Evolutionary conservation across 1,140 invertebrate species (phyloP).

Genomic region (Drosophila bifasciata): DNA sequence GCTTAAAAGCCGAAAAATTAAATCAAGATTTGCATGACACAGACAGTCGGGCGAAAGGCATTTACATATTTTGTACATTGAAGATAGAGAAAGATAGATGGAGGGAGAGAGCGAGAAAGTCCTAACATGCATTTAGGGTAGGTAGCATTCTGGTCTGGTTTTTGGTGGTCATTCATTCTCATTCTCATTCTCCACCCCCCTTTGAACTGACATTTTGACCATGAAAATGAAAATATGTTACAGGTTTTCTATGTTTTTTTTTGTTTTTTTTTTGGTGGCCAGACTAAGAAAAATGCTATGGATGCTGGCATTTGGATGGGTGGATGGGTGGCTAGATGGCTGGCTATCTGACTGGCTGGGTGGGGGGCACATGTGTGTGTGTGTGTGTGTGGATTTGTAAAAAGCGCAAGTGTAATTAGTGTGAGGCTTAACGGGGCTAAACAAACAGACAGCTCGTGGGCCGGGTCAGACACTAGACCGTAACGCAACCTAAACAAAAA

Average conservation of each 20-base stretch:
- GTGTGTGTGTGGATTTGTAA: constrained; percentile 63
- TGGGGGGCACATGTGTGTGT: constrained; percentile 15
- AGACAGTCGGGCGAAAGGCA: constrained; percentile 21
- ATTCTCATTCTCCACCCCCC: no score
- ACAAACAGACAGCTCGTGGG: constrained; percentile 61
- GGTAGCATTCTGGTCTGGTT: constrained; percentile 16
- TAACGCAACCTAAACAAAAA: constrained; percentile 11
- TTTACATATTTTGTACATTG: constrained; percentile 72
- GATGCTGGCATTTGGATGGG: no score
- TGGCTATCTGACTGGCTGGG: no score
- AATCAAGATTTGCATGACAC: constrained; percentile 71
- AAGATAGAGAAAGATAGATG: not conserved
- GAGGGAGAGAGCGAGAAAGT: not conserved
- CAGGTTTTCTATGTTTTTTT: constrained; percentile 35
- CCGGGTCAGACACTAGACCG: constrained; percentile 16
- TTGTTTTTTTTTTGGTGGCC: constrained; percentile 21
- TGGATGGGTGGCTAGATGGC: no score
- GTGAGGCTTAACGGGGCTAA: constrained; percentile 75
- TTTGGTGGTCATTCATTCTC: not conserved
- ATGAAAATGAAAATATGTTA: constrained; percentile 80
- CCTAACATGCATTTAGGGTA: constrained; percentile 33
- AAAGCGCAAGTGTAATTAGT: constrained; percentile 81
- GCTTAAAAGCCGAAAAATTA: constrained; percentile 76
- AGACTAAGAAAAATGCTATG: constrained; percentile 70
- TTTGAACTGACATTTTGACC: constrained; percentile 58